Percentiles rank a stretch among this genome's conserved stretches.
phyloP scores from a whole-genome alignment of 2,797 vertebrate genomes.

The Acestrorhynchus altus region DNA sequence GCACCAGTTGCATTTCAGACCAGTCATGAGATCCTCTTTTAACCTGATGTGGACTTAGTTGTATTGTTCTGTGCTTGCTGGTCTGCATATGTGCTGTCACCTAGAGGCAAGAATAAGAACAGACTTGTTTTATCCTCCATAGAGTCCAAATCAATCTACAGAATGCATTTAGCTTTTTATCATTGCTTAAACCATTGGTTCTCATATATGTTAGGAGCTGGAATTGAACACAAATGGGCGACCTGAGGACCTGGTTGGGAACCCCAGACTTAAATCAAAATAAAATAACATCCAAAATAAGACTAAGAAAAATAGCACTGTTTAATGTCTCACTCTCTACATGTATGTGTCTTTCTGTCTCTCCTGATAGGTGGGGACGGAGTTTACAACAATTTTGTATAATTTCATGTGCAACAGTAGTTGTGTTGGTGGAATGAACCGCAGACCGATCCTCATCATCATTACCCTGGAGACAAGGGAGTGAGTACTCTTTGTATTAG shows the following conservation, averaged over 20 bases:
- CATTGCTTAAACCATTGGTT: too few species aligned
- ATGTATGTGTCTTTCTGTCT: neutral
- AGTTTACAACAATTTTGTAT: constrained; percentile 97
- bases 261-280: neutral
- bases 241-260: too few species aligned
- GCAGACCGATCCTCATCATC: constrained; percentile 97
- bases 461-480: constrained; percentile 96
- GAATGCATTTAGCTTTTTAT: too few species aligned
- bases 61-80: neutral
- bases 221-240: too few species aligned
- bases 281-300: neutral
- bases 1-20: constrained; percentile 30
- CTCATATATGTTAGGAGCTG: too few species aligned
- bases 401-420: constrained; percentile 99
- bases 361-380: constrained; percentile 90
- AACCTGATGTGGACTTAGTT: neutral
- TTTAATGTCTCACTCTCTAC: neutral
- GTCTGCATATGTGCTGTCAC: constrained; percentile 5
- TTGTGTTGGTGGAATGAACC: constrained; percentile 98
- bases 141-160: neutral
- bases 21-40: constrained; percentile 18
- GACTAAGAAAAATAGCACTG: neutral
- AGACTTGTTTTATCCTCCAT: neutral
- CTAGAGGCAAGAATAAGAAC: constrained; percentile 20
- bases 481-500: constrained; percentile 85